Evolutionary conservation across 2,888 invertebrate species (phyloP).

Genomic region (Dryococelus australis): DNA sequence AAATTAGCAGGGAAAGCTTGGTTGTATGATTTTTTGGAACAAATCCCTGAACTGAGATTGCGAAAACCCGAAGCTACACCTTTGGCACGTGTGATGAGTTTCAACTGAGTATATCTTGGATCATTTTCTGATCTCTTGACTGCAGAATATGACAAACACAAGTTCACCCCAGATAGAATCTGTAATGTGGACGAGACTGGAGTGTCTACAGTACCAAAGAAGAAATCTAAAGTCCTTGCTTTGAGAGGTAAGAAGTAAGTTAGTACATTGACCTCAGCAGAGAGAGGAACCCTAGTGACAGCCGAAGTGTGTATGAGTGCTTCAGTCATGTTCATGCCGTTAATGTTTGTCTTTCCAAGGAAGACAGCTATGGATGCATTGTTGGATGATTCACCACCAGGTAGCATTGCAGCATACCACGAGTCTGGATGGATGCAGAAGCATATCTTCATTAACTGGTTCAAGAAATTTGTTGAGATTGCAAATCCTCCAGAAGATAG

Average conservation of each 20-base stretch:
- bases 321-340: conserved; percentile 52
- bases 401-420: conserved; percentile 50
- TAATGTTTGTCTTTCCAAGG: too few species aligned
- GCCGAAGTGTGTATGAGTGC: conserved; percentile 51
- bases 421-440: conserved; percentile 46
- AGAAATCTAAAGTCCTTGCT: conserved; percentile 38
- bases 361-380: conserved; percentile 52
- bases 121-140: background rate
- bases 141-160: background rate
- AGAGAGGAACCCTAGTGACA: conserved; percentile 37
- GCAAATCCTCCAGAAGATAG: conserved; percentile 49
- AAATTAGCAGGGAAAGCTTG: too few species aligned
- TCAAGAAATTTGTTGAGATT: conserved; percentile 47
- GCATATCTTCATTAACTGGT: conserved; percentile 21
- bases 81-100: too few species aligned
- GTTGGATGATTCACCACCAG: conserved; percentile 52
- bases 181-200: conserved; percentile 30
- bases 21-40: too few species aligned
- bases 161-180: conserved; percentile 22
- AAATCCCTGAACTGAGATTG: too few species aligned
- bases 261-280: conserved; percentile 37
- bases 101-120: too few species aligned
- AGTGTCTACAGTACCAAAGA: conserved; percentile 30
- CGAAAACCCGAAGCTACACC: too few species aligned
- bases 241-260: conserved; percentile 39